Base-by-base conservation (phyloP, 2,888 invertebrate genomes). In the Neoitamus cyanurus region DNA sequence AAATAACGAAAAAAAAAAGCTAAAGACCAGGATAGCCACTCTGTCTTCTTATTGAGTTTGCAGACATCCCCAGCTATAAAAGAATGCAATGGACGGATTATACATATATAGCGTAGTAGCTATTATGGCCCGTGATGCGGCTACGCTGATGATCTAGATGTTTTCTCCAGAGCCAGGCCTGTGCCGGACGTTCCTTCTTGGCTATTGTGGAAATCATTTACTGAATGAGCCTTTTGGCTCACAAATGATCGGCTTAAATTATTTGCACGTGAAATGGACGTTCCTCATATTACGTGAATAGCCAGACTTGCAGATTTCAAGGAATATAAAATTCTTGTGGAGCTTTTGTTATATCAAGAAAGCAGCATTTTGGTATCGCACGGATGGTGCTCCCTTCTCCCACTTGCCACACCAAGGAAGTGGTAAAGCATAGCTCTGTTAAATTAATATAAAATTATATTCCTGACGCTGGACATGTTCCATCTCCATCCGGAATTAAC, bases 141-240 rank as follows among this genome's bases (percentile, higher is more conserved):
- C 20, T 34, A 36, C 77, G 46, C 13, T 46, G 42, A 37, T 77
- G 46, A 13, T 77, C 28, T 46, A 77, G 75, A 75, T 75, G 75
- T 37, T 42, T 37, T 37, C 28, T 37, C 37, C 7, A 25, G 25
- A 75, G 42, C 34, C 13, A 20, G n/a, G 2, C 11, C 37, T 77
- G 28, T 28, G 28, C 46, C 15, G 77, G 77, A 77, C 46, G 28
- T 77, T 42, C 46, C 31, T 70, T 46, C 42, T 46, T 30, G 28
- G 20, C 46, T 25, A 46, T 46, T 46, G 46, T 42, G 20, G 28
- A 42, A 42, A 77, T 77, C 42, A 77, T 77, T 28, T 77, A 46
- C 37, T 37, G 46, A 77, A 77, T 77, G 77, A 77, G 77, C 42
- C 37, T 46, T 77, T 77, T 77, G 77, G 77, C 46, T 77, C 46